Base-by-base conservation (phyloP, 2,888 invertebrate species). In the Carterocephalus palaemon region DNA sequence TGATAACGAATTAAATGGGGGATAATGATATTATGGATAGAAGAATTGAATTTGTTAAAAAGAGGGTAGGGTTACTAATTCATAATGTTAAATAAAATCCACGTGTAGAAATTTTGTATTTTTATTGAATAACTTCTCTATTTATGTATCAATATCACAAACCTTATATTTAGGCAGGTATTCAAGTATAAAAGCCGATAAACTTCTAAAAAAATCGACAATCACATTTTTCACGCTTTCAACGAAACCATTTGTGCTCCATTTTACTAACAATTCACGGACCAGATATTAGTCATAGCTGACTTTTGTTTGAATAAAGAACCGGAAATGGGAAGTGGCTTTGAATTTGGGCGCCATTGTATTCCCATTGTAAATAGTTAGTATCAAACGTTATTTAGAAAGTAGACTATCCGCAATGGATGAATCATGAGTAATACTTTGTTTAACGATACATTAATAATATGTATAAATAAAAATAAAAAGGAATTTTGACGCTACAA, bases 81-180 rank as follows among this genome's bases (percentile, higher is more conserved):
- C n/a, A n/a, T n/a, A n/a, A n/a, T n/a, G 16, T 4, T 28, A 19
- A 31, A 62, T 55, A 56, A 69, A 63, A 64, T 29, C 17, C 41
- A 23, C 8, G 9, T 22, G 19, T 81, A 80, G 75, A 81, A 82
- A 77, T 83, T 84, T 84, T 84, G 63, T 79, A 68, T 73, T 71
- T 81, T 82, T 82, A 80, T 82, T 83, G 79, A 82, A 79, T 78
- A 82, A 66, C 76, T 82, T 82, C 82, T 78, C 67, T 76, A 70
- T 60, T 70, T 53, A 68, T 60, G 58, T 67, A 71, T 76, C 74
- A 75, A 71, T 85, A 84, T 84, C 84, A 83, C 84, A 83, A 79
- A 78, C 61, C 68, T 75, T 73, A 61, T 45, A 59, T 70, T n/a
- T 75, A 81, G 71, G 67, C 64, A 79, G 73, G 67, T 78, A 83